Evolutionary conservation across 2,888 invertebrate species (phyloP), one percentile per base, ranked within the genome.

Genomic region (Drosophila kanekoi): DNA sequence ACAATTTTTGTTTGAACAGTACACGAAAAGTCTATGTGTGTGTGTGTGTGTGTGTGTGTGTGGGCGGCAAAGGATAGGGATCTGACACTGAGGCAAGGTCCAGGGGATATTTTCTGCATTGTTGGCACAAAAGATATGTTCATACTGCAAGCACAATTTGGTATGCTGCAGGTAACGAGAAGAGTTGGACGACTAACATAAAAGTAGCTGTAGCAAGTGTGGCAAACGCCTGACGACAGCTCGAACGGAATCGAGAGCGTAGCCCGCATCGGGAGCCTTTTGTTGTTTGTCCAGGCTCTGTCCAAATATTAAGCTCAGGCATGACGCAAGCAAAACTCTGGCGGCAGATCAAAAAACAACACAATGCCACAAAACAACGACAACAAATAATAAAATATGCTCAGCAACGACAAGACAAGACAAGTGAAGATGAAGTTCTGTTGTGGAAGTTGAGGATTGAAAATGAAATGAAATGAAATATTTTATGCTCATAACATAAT

Each of bases 401-500:
- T 58, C 37, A 41, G 48, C 11, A 65, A 20, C 45, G 16, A 54
- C 43, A 44, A 58, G 47, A 61, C 56, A 44, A 48, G 43, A 38
- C 37, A 13, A 35, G 43, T 41, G 47, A 60, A 38, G 35, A 33
- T 28, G 60, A 14, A 18, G 14, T 10, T 64, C 35, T 64, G 45
- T 33, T 60, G 51, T 60, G 43, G 41, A 48, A 71, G 61, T 68
- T 51, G 53, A 61, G 65, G 70, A 83, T 81, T 77, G 72, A 76
- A 79, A 82, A 75, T 66, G 75, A 85, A 82, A 75, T 66, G 75
- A 85, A 81, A 81, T 85, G 86, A 82, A 85, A 82, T 82, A 86
- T 81, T 89, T 86, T 87, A 86, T 86, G 88, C 67, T 82, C 89
- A 86, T 86, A 86, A 52, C 9, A 85, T 89, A 86, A 86, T 89